A percentile compares a stretch with the other conserved stretches of the same genome.
phyloP scores from a whole-genome alignment of 2,113 vertebrate species.

The Elachura formosa region DNA sequence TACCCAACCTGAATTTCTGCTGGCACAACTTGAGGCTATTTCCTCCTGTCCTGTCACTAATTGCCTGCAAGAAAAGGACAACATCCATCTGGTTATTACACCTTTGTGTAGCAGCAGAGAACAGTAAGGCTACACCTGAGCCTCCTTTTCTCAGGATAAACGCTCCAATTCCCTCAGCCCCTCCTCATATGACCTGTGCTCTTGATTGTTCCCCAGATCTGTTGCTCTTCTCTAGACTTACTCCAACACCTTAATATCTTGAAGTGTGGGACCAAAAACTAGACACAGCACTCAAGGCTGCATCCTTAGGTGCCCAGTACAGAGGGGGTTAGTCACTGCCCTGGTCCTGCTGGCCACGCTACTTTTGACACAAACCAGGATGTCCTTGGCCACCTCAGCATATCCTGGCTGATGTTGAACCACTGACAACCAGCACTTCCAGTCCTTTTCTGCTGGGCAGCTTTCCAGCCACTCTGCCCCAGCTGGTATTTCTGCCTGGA shows the following conservation, averaged over 20 bases:
- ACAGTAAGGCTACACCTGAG: not conserved
- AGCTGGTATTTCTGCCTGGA: rapidly evolving
- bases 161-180: not conserved
- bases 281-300: too few relatives aligned
- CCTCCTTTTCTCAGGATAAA: not conserved
- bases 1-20: not conserved
- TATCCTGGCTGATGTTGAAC: not conserved
- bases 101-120: not conserved
- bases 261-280: not conserved
- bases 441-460: not conserved
- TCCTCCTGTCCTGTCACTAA: not conserved
- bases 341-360: not conserved
- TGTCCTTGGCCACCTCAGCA: not conserved
- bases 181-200: not conserved
- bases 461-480: not conserved
- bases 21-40: not conserved
- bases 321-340: not conserved
- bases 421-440: not conserved
- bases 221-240: not conserved
- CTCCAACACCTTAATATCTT: not conserved
- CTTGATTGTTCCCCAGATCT: not conserved
- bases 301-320: not conserved
- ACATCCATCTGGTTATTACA: not conserved
- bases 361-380: not conserved
- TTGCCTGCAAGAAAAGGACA: not conserved